Evolutionary conservation across 2,888 invertebrate species (phyloP), one percentile per base, ranked within the genome.

Genomic region (Blera fallax): DNA sequence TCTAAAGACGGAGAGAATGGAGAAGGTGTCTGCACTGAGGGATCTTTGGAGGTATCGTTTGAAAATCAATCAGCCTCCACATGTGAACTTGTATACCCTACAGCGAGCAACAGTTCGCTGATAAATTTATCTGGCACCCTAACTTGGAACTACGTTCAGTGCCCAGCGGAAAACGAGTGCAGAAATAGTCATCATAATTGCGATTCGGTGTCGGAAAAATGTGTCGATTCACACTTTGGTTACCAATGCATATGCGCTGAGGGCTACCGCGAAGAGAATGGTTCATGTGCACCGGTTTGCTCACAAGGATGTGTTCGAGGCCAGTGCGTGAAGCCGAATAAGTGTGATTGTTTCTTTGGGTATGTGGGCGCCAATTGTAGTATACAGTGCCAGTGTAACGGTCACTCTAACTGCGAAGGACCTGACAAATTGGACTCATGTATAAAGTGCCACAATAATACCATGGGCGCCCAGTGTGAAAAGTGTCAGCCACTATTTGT

Each of bases 101-200:
- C 90, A 14, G 89, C 91, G 84, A 91, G 92, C 50, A 91, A 92
- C 67, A 65, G 87, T 37, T 88, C 91, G 0, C 90, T 90, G 54
- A 62, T 90, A 2, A 90, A 90, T 2, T 92, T 93, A 3, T 94
- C 94, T 43, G 93, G 94, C 27, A 93, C 93, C 0, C 96, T 96
- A 85, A 94, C 95, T 0, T 98, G 98, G 98, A 95, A 97, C 89
- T 98, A 98, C 90, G 95, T 97, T 0, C 94, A 95, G 52, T 98
- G 98, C 90, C 98, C 98, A 0, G 95, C 96, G 0, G 99, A 99
- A 92, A 96, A 99, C 90, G 98, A 99, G 92, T 99, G 98, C 90
- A 93, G 93, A 50, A 98, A 98, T 91, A 95, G 95, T 3, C 98
- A 98, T 91, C 98, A 98, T 90, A 96, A 95, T 77, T 99, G 99